phyloP scores from a whole-genome alignment of 1,140 invertebrate genomes.

The Drosophila sp. region DNA sequence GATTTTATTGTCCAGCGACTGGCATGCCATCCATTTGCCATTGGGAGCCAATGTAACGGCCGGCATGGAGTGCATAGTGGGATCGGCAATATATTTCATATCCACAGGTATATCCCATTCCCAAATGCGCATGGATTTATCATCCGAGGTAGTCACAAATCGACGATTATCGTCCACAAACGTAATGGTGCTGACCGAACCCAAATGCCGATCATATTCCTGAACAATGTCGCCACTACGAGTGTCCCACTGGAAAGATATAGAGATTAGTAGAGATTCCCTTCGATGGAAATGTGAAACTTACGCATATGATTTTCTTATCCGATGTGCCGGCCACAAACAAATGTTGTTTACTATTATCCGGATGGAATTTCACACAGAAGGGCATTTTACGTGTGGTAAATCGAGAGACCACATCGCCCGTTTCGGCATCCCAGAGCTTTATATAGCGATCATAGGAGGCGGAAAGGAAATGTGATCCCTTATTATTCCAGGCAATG shows the following conservation, averaged over 20 bases:
- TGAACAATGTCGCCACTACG: slow-evolving; percentile 97
- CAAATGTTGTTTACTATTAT: slow-evolving; percentile 97
- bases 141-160: slow-evolving; percentile 99
- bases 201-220: slow-evolving; percentile 99
- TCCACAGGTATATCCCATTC: slow-evolving; percentile 99
- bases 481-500: slow-evolving; percentile 97
- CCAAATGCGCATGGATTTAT: slow-evolving; percentile 99
- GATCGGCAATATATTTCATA: slow-evolving; percentile 99
- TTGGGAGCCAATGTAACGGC: slow-evolving; percentile 97
- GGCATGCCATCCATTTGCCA: slow-evolving; percentile 99
- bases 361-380: slow-evolving; percentile 99
- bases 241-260: slow-evolving; percentile 93
- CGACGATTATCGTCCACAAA: slow-evolving; percentile 99
- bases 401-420: slow-evolving; percentile 95
- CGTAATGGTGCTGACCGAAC: slow-evolving; percentile 99
- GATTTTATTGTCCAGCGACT: slow-evolving; percentile 99
- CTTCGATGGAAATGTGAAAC: slow-evolving; percentile 77
- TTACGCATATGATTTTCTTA: slow-evolving; percentile 99
- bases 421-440: slow-evolving; percentile 99
- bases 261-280: neutral
- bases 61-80: slow-evolving; percentile 99
- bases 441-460: slow-evolving; percentile 97
- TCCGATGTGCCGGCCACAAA: slow-evolving; percentile 99
- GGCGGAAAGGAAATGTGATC: slow-evolving; percentile 96
- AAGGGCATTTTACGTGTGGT: slow-evolving; percentile 98